These are phyloP conservation scores for Phyllostomus hastatus DNA, from an alignment of 2,113 vertebrate species.

Conservation along the genomic window DNA sequence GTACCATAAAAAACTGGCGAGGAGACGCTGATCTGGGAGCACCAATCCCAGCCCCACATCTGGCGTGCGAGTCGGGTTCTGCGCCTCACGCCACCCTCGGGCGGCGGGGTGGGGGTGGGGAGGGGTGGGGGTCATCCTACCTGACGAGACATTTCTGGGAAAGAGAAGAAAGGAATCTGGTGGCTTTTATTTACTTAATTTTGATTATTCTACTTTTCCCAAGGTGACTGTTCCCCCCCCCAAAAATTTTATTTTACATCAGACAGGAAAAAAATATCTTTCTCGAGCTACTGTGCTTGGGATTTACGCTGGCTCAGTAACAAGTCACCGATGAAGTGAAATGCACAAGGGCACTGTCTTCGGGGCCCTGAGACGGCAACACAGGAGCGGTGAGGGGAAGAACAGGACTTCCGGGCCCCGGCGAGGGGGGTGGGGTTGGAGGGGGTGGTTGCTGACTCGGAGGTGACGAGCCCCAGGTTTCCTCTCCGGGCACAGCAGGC, in stretches of 20 bases:
- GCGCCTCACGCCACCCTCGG: accelerated
- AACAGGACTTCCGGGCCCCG: background rate
- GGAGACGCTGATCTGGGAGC: background rate
- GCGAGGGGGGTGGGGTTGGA: accelerated
- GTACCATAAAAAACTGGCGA: background rate
- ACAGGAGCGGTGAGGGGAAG: background rate
- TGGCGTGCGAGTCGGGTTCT: background rate
- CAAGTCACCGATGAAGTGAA: background rate
- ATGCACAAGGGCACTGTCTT: background rate
- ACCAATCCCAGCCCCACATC: no score
- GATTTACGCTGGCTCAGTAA: background rate
- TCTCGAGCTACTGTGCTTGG: background rate
- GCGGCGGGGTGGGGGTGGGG: no score
- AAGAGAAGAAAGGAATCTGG: background rate
- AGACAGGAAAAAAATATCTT: background rate
- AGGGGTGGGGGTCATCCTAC: background rate
- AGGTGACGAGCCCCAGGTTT: background rate
- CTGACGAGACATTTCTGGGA: background rate
- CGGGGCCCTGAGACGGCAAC: background rate
- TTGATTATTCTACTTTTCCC: background rate
- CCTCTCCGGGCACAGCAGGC: background rate
- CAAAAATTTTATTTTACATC: background rate
- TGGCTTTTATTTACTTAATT: background rate
- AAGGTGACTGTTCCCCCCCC: background rate
- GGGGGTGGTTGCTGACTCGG: no score